Evolutionary conservation across 2,797 vertebrate genomes (phyloP).

Genomic region (Pempheris klunzingeri): DNA sequence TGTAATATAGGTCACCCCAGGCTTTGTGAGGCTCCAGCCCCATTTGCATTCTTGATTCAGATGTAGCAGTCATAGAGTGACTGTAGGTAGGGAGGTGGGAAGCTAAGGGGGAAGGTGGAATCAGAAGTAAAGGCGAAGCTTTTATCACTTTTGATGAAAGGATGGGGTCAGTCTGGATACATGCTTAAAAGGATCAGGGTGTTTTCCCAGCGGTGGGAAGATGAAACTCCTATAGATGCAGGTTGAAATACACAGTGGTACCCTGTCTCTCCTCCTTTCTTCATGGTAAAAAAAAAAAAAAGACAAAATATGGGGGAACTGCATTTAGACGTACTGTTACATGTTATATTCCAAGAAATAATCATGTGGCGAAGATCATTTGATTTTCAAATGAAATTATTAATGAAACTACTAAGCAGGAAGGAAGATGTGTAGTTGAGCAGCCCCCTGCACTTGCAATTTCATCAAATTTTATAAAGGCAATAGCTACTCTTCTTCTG

Average conservation of each 20-base stretch:
- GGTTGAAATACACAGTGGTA: conserved; percentile 56
- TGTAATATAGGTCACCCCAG: conserved; percentile 88
- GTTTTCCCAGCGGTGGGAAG: conserved; percentile 73
- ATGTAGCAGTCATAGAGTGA: conserved; percentile 74
- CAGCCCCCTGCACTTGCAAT: neutral
- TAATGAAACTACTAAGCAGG: neutral
- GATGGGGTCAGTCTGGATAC: conserved; percentile 77
- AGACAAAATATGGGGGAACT: conserved; percentile 25
- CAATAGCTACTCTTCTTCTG: neutral
- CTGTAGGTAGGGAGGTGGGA: conserved; percentile 77
- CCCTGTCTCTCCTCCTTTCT: conserved; percentile 15
- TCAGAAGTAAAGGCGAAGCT: conserved; percentile 79
- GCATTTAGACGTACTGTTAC: conserved; percentile 6
- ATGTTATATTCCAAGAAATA: conserved; percentile 14
- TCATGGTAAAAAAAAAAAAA: conserved; percentile 2
- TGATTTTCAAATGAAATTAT: conserved; percentile 9
- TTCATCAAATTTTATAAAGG: conserved; percentile 16
- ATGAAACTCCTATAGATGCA: conserved; percentile 68
- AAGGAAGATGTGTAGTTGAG: neutral
- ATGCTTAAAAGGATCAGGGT: conserved; percentile 76
- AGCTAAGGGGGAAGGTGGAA: conserved; percentile 59
- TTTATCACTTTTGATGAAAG: conserved; percentile 85
- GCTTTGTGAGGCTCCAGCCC: conserved; percentile 85
- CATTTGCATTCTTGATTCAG: conserved; percentile 89
- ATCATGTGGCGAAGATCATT: neutral